Evolutionary conservation across 1,140 invertebrate species (phyloP).

Genomic region (Oncopeltus fasciatus): DNA sequence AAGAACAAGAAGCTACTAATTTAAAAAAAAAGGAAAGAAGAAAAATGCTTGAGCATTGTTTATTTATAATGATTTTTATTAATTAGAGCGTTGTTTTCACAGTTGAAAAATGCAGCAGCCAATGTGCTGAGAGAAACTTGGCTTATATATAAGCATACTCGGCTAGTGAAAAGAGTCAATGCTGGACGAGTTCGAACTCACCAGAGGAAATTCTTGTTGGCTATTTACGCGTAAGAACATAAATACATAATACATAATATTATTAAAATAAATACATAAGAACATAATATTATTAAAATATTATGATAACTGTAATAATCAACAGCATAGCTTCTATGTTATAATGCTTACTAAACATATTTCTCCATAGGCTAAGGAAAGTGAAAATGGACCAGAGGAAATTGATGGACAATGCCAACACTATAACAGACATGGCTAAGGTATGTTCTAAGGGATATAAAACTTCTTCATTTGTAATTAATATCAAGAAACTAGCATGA

Average conservation of each 20-base stretch:
- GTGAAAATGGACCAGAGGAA: constrained; percentile 99
- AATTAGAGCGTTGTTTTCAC: constrained; percentile 28
- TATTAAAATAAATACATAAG: constrained; percentile 12
- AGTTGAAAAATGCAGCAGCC: constrained; percentile 98
- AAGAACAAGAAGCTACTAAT: too few relatives aligned
- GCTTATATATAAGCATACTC: constrained; percentile 99
- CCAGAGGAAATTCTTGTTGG: constrained; percentile 97
- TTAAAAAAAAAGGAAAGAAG: too few relatives aligned
- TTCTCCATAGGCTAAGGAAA: constrained; percentile 82
- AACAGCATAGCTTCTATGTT: too few relatives aligned
- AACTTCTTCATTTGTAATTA: neutral
- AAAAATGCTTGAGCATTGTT: too few relatives aligned
- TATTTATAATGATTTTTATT: too few relatives aligned
- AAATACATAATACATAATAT: too few relatives aligned
- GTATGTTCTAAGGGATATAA: too few relatives aligned
- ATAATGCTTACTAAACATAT: too few relatives aligned
- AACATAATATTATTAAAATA: neutral
- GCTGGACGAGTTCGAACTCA: constrained; percentile 88
- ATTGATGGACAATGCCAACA: constrained; percentile 97
- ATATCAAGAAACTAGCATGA: neutral
- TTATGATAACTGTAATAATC: too few relatives aligned
- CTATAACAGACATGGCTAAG: constrained; percentile 99
- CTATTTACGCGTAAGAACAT: constrained; percentile 98
- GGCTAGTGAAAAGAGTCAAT: constrained; percentile 93
- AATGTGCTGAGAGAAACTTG: constrained; percentile 99